Conservation (phyloP, 2,797 vertebrate genomes). For the Myiothlypis coronata region DNA sequence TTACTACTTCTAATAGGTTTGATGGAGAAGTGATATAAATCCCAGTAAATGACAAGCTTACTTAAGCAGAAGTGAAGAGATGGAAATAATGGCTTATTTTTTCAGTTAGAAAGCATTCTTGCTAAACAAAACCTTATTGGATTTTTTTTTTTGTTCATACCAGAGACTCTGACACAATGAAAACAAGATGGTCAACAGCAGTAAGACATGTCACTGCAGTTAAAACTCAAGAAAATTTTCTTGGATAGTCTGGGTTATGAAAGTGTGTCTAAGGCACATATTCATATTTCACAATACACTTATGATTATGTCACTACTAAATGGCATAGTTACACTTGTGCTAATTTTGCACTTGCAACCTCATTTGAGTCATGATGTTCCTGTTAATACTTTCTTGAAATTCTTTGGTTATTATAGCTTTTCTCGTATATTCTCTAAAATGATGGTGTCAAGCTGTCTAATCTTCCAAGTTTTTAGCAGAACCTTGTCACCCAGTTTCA, state of each 20-base stretch:
- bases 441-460: neutral
- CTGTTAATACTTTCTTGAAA: neutral
- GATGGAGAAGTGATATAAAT: neutral
- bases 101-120: neutral
- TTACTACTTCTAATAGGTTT: neutral
- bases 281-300: neutral
- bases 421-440: neutral
- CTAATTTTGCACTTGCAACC: neutral
- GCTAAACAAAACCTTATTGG: neutral
- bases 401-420: neutral
- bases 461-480: neutral
- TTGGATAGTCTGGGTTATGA: neutral
- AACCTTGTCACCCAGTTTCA: neutral
- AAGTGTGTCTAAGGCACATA: neutral
- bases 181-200: neutral
- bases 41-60: neutral
- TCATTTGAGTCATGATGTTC: neutral
- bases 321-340: neutral
- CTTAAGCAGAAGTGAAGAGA: neutral
- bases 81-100: neutral
- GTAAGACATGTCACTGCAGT: neutral
- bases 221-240: neutral
- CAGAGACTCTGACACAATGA: neutral
- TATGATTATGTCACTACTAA: neutral
- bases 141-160: neutral